Evolutionary conservation across 2,797 vertebrate species (phyloP), one percentile per base, ranked within the genome.

Genomic region (Aldrovandia affinis): DNA sequence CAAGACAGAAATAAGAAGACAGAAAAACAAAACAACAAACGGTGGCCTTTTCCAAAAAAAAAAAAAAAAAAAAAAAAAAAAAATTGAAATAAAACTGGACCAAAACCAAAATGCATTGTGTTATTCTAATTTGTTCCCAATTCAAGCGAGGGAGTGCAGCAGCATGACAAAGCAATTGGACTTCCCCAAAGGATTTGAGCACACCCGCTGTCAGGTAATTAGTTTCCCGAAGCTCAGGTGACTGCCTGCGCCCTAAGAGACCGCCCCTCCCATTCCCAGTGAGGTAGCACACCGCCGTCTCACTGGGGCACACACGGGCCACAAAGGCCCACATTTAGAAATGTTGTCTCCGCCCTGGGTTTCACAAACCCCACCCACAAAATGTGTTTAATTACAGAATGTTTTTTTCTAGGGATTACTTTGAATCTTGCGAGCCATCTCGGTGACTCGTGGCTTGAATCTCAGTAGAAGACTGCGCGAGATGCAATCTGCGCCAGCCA

Each of bases 201-300:
- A 89, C 88, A 91, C 55, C 89, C 89, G 89, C 88, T 85, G 88
- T 82, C 78, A 80, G 65, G 90, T 89, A 86, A 94, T 93, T 92
- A 92, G 87, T 84, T 88, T 81, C 85, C 77, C 86, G 87, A 88
- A 88, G 91, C 85, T 87, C 61, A 84, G 59, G 42, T 54, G 78
- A 30, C 57, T n/a, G n/a, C 84, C 88, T 82, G 52, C 39, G 25
- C 61, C 68, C n/a, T n/a, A 18, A 20, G 1, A n/a, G 57, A 30
- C 61, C 28, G 52, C 65, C 12, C 30, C 33, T 25, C 2, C 15
- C 65, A 70, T 36, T 36, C 65, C 30, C 30, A 70, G 33, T 70
- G 65, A 70, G 20, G 14, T 6, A 18, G 33, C 65, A 70, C 15
- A 36, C 4, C 33, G 3, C 65, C 12, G 47, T 50, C 47, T 12